These are phyloP conservation scores for Drosophila borborema DNA, from an alignment of 2,888 invertebrate species.

Conservation along the genomic window DNA sequence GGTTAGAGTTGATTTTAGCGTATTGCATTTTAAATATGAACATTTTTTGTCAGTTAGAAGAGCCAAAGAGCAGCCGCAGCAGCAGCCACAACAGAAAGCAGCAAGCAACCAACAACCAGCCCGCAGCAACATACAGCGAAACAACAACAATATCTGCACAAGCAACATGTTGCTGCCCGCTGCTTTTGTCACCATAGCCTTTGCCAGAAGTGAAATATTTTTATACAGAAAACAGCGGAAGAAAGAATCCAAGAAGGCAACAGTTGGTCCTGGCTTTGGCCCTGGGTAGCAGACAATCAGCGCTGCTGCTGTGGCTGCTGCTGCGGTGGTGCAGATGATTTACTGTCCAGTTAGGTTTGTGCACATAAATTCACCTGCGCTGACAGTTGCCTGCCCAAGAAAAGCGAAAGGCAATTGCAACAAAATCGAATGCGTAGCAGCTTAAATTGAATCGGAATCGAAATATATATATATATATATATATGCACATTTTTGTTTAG, in stretches of 20 bases:
- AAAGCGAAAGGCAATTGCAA: conserved; percentile 72
- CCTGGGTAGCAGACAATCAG: conserved; percentile 55
- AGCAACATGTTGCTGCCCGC: conserved; percentile 37
- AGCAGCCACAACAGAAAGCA: conserved; percentile 2
- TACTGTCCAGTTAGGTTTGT: conserved; percentile 81
- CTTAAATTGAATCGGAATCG: conserved; percentile 70
- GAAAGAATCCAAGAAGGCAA: conserved; percentile 20
- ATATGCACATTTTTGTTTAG: conserved; percentile 41
- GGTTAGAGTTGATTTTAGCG: conserved; percentile 70
- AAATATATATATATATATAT: conserved; percentile 24
- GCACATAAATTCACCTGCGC: conserved; percentile 84
- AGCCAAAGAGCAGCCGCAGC: conserved; percentile 17
- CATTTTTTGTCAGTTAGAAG: conserved; percentile 47
- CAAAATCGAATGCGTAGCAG: conserved; percentile 25
- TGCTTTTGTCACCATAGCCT: conserved; percentile 54
- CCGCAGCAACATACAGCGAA: conserved; percentile 15
- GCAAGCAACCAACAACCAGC: conserved; percentile 43
- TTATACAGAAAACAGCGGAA: conserved; percentile 11
- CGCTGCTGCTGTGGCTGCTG: conserved; percentile 17
- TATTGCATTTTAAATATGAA: conserved; percentile 66
- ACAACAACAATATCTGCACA: conserved; percentile 13
- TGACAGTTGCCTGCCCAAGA: conserved; percentile 75
- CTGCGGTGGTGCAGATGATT: conserved; percentile 77
- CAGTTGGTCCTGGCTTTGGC: conserved; percentile 30
- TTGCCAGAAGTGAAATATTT: conserved; percentile 43